These are phyloP conservation scores for Machaerirhynchus nigripectus DNA, from an alignment of 2,113 vertebrate genomes.

Conservation along the genomic window DNA sequence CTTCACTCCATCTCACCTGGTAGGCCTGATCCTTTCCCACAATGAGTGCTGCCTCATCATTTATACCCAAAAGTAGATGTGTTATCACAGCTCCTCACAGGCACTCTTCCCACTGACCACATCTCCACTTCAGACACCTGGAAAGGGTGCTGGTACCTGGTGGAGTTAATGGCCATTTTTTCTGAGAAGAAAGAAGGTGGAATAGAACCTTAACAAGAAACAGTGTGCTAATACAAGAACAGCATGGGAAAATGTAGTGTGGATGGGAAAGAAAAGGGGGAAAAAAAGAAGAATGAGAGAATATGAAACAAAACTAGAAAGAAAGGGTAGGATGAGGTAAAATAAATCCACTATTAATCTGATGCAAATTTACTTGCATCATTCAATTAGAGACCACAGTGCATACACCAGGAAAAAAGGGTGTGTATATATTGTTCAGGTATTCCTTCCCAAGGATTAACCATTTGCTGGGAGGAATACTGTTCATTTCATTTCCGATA, in stretches of 20 bases:
- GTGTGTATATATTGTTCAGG: not conserved
- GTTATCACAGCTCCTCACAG: not conserved
- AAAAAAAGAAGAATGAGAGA: fast-evolving
- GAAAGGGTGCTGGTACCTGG: not conserved
- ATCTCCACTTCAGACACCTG: not conserved
- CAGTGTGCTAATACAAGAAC: not conserved
- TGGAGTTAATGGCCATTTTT: not conserved
- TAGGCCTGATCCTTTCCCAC: not conserved
- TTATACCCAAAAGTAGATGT: not conserved
- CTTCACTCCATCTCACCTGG: not conserved
- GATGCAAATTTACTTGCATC: not conserved
- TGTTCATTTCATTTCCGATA: not conserved
- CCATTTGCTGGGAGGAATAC: not conserved
- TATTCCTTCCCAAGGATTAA: not conserved
- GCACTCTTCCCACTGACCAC: not conserved
- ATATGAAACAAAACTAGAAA: not conserved
- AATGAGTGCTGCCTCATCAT: not conserved
- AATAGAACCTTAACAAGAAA: not conserved
- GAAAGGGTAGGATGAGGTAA: not conserved
- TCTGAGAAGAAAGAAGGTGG: not conserved
- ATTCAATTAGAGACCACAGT: not conserved
- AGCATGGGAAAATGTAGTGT: not conserved
- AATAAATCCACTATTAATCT: not conserved
- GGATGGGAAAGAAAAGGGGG: not conserved
- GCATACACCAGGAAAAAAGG: not conserved